These are phyloP conservation scores for Megastigmus dorsalis DNA, from an alignment of 2,888 invertebrate genomes.

Conservation along the genomic window DNA sequence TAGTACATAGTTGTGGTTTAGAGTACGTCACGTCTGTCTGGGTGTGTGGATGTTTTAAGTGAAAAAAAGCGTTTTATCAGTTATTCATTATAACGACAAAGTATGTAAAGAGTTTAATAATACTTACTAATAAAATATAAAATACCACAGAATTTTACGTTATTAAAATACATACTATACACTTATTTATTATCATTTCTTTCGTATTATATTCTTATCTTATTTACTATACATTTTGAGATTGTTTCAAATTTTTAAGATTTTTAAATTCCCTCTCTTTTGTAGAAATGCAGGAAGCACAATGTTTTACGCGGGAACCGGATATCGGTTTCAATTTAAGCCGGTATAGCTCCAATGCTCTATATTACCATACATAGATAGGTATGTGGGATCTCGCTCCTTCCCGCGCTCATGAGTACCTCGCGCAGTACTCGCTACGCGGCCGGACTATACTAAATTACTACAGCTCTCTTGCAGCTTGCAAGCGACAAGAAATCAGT, in stretches of 20 bases:
- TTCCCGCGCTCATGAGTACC: too few species aligned
- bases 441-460: too few species aligned
- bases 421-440: too few species aligned
- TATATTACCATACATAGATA: too few species aligned
- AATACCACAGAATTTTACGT: slow-evolving; percentile 34
- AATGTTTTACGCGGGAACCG: slow-evolving; percentile 5
- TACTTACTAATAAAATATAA: slow-evolving; percentile 53
- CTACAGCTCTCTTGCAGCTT: too few species aligned
- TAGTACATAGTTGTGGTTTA: slow-evolving; percentile 63
- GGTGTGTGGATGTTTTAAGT: slow-evolving; percentile 67
- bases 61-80: slow-evolving; percentile 65
- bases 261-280: neutral
- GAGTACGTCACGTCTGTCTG: slow-evolving; percentile 66
- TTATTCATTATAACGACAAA: slow-evolving; percentile 69
- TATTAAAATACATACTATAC: slow-evolving; percentile 11
- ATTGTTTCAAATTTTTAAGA: too few species aligned
- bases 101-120: slow-evolving; percentile 71
- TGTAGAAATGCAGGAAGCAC: neutral
- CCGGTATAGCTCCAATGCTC: neutral
- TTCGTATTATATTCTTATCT: too few species aligned
- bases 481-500: too few species aligned
- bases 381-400: too few species aligned
- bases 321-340: slow-evolving; percentile 11
- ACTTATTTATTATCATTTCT: too few species aligned
- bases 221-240: too few species aligned